A percentile compares a stretch with the other conserved stretches of the same genome.
These are phyloP conservation scores for Monopis laevigella DNA, from an alignment of 2,888 invertebrate species.

Conservation along the genomic window DNA sequence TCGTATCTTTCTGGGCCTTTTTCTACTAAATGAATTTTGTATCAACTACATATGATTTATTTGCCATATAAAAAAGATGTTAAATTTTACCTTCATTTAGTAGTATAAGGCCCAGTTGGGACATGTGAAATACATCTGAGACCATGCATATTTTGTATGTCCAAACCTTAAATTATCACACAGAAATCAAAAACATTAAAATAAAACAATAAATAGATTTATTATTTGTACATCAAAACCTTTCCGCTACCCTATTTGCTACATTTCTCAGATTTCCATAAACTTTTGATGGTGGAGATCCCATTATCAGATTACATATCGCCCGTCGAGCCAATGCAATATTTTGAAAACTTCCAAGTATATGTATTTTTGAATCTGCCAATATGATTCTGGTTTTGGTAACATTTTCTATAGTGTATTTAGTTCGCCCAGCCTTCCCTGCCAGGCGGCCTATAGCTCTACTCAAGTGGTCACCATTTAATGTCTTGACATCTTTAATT, in stretches of 20 bases:
- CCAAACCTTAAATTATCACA: no score
- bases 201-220: slow-evolving; percentile 21
- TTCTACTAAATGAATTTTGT: no score
- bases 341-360: slow-evolving; percentile 97
- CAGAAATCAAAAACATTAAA: slow-evolving; percentile 16
- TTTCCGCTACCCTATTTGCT: slow-evolving; percentile 83
- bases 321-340: slow-evolving; percentile 94
- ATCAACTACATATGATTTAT: no score
- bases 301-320: slow-evolving; percentile 95
- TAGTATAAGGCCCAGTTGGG: no score
- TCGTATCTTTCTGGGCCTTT: no score
- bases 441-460: slow-evolving; percentile 97
- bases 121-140: no score
- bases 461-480: slow-evolving; percentile 94
- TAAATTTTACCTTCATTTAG: no score
- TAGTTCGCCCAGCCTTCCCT: slow-evolving; percentile 96
- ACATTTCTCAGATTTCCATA: slow-evolving; percentile 93
- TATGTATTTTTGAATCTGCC: slow-evolving; percentile 96
- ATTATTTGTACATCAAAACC: slow-evolving; percentile 59
- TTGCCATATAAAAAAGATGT: no score
- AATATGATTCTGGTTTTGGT: slow-evolving; percentile 98
- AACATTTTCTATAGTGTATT: slow-evolving; percentile 98
- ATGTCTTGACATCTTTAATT: slow-evolving; percentile 93
- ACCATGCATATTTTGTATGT: no score
- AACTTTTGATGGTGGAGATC: slow-evolving; percentile 97